phyloP scores from a whole-genome alignment of 37 sponge, comb jelly and placozoan genomes.

The Hexactinellida sp. region DNA sequence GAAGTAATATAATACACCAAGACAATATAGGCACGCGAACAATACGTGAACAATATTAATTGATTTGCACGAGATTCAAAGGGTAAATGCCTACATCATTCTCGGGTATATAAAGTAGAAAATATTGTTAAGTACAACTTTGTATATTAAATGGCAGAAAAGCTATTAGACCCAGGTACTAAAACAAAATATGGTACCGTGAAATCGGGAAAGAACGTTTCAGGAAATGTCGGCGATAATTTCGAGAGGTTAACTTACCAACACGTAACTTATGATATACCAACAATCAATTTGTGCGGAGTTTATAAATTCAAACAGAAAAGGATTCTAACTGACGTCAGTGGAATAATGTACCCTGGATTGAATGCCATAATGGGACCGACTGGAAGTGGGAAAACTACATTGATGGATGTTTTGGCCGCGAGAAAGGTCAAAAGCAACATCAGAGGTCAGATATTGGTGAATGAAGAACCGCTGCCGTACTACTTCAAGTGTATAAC shows the following conservation, averaged over 20 bases:
- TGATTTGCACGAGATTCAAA: too few relatives aligned
- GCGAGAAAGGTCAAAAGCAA: constrained; percentile 19
- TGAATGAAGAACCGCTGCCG: constrained; percentile 10
- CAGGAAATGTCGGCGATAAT: background rate
- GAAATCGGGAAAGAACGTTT: background rate
- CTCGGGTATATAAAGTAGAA: too few relatives aligned
- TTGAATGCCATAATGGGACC: constrained; percentile 27
- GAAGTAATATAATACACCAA: too few relatives aligned
- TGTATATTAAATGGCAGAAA: background rate
- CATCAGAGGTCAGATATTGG: constrained; percentile 11
- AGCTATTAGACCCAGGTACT: background rate
- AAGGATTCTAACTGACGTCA: background rate
- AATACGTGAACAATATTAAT: too few relatives aligned
- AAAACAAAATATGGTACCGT: background rate
- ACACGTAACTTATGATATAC: background rate
- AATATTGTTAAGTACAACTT: too few relatives aligned
- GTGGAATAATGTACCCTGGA: constrained; percentile 20
- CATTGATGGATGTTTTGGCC: constrained; percentile 20
- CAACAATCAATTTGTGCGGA: constrained; percentile 7
- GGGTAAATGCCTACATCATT: too few relatives aligned
- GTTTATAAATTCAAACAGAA: background rate
- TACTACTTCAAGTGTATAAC: constrained; percentile 22
- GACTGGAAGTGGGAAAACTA: constrained; percentile 27
- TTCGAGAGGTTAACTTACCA: background rate
- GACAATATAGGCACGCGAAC: too few relatives aligned